phyloP scores from a whole-genome alignment of 2,888 invertebrate species.

The Mechanitis mazaeus region DNA sequence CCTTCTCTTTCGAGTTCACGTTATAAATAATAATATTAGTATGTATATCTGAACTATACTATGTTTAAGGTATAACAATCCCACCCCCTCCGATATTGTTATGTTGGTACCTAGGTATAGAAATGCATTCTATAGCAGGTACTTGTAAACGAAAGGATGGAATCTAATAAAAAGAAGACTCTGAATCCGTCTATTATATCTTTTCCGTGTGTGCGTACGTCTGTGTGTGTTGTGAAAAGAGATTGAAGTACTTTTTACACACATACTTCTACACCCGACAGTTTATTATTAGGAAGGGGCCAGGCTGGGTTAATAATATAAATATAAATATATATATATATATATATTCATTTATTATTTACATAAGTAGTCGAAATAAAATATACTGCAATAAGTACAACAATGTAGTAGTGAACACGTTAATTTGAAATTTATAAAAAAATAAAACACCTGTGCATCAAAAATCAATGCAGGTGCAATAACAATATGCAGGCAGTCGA shows the following conservation, averaged over 20 bases:
- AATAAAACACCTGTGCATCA: constrained; percentile 29
- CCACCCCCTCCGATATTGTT: constrained; percentile 25
- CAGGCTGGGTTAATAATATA: constrained; percentile 40
- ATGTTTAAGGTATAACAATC: constrained; percentile 22
- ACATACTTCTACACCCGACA: constrained; percentile 37
- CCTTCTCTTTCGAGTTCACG: constrained; percentile 35
- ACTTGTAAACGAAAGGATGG: constrained; percentile 47
- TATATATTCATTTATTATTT: constrained; percentile 22
- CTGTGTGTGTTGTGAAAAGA: constrained; percentile 41
- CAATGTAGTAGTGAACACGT: constrained; percentile 16
- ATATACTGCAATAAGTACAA: constrained; percentile 10
- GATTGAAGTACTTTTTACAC: constrained; percentile 45
- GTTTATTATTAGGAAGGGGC: constrained; percentile 53
- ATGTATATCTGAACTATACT: constrained; percentile 23
- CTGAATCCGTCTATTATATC: constrained; percentile 38
- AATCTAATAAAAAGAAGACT: constrained; percentile 60
- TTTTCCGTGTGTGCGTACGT: constrained; percentile 43
- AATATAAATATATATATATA: constrained; percentile 23
- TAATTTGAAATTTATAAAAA: constrained; percentile 25
- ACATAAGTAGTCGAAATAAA: constrained; percentile 15
- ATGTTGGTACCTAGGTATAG: constrained; percentile 27
- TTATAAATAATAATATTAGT: constrained; percentile 33
- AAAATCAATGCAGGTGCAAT: constrained; percentile 33
- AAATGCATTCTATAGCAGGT: constrained; percentile 41
- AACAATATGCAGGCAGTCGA: constrained; percentile 19